These are phyloP conservation scores for Sebastes matsubarae DNA, from an alignment of 2,797 vertebrate genomes.

Conservation along the genomic window DNA sequence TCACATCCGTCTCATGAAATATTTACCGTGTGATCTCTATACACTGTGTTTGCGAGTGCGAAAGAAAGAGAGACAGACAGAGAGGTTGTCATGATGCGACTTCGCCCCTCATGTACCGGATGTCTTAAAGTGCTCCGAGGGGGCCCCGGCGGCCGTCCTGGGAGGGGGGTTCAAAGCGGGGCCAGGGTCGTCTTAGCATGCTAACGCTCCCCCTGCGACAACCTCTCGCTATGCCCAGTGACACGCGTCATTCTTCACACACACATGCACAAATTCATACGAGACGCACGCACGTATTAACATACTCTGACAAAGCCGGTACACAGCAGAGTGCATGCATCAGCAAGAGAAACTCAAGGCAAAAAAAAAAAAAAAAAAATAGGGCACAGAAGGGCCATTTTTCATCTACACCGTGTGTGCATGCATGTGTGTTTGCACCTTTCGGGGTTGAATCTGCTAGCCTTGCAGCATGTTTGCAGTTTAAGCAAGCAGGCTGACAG, in stretches of 20 bases:
- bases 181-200: constrained; percentile 72
- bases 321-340: constrained; percentile 69
- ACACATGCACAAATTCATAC: constrained; percentile 44
- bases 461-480: constrained; percentile 78
- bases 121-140: constrained; percentile 69
- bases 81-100: constrained; percentile 54
- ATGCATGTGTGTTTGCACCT: constrained; percentile 45
- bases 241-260: constrained; percentile 76
- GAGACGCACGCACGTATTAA: constrained; percentile 39
- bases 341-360: constrained; percentile 67
- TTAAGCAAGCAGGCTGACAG: constrained; percentile 70
- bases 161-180: constrained; percentile 75
- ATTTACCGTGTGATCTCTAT: constrained; percentile 59
- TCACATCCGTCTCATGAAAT: constrained; percentile 69
- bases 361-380: constrained; percentile 40
- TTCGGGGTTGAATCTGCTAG: constrained; percentile 75
- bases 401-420: constrained; percentile 49
- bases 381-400: constrained; percentile 63
- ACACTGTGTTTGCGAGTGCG: constrained; percentile 25
- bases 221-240: constrained; percentile 59
- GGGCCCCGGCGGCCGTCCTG: constrained; percentile 56
- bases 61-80: constrained; percentile 29
- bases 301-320: constrained; percentile 56
- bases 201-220: constrained; percentile 67
- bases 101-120: constrained; percentile 37